Base-by-base conservation (phyloP, 2,113 vertebrate genomes). In the Hypomesus transpacificus region DNA sequence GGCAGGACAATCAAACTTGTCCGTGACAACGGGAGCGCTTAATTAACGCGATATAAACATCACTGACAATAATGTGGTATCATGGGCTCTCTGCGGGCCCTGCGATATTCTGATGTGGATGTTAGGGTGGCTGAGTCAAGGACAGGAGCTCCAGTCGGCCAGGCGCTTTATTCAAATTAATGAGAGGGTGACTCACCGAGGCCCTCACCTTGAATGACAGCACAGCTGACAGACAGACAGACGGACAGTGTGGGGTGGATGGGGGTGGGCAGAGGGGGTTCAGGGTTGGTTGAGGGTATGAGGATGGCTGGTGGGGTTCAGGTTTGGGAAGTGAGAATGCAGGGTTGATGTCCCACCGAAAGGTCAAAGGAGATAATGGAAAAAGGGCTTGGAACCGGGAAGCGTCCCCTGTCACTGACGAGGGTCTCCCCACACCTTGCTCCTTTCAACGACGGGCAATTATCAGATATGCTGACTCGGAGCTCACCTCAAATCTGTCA, bases 401-500 rank as follows among this genome's bases (percentile, higher is more conserved):
- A 57, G 46, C n/a, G 46, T 20, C 22, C 39, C 46, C 50, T 73
- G 52, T 54, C 31, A 59, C 22, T n/a, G 57, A 70, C n/a, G 20
- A 62, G 39, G 14, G 28, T n/a, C 64, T 60, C 63, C 4, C 66
- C 22, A 34, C 26, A 20, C 63, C 63, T 52, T 20, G 31, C 53
- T 66, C 16, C 26, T 56, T 78, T 78, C n/a, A 24, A 74, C 74
- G 78, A 73, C 74, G 73, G 76, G 64, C 85, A 82, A 82, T 89
- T 86, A 85, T 71, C 59, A 84, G 82, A 85, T 79, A 66, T 84
- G 82, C 79, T 86, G 84, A 82, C 73, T 21, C 17, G n/a, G 63
- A 6, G 73, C 69, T 69, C 78, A 67, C 78, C 61, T 76, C 71
- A 62, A 76, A 76, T 53, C 72, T 74, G 79, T 84, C 80, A 76